Evolutionary conservation across 1,140 invertebrate genomes (phyloP), one percentile per base, ranked within the genome.

Genomic region (Drosophila kanapiae): DNA sequence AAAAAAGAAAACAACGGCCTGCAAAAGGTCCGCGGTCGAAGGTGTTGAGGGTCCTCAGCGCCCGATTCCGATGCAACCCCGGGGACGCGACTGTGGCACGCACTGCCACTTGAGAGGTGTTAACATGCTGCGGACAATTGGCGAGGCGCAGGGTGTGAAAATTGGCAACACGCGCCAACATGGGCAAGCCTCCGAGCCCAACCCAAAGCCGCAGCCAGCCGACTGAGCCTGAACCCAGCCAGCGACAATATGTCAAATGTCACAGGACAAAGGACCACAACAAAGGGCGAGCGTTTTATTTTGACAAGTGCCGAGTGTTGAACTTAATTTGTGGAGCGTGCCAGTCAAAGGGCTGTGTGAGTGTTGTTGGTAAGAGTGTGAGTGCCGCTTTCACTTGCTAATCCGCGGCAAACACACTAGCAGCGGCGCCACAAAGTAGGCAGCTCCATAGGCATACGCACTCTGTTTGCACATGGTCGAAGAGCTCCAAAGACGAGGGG

Each of bases 201-300:
- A 57, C 49, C 54, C 65, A 59, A 57, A 63, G 40, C 70, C 56
- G 38, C 51, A 54, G 37, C 37, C 37, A 14, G 43, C 43, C 16
- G 9, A 43, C 42, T 43, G 48, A 49, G 29, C 31, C 61, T 23
- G 77, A 78, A 61, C 62, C 69, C 75, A 75, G 79, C 53, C 70
- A 69, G 71, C 58, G 75, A 80, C 91, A 92, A 92, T 92, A 92
- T 92, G 91, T 91, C 91, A 92, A 92, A 91, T 78, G 91, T 91
- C 91, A 79, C 75, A 82, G 75, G 53, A 87, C 79, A 75, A 82
- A 90, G 74, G 68, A 45, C 48, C 53, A 51, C 35, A 58, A 64
- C 67, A 62, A 72, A 64, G 58, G 64, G 49, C 31, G 51, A 75
- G 61, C 69, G 78, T 76, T 71, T 77, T 91, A 80, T 92, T 92